These are phyloP conservation scores for Epirrita christyi DNA, from an alignment of 2,888 invertebrate genomes.

Conservation along the genomic window DNA sequence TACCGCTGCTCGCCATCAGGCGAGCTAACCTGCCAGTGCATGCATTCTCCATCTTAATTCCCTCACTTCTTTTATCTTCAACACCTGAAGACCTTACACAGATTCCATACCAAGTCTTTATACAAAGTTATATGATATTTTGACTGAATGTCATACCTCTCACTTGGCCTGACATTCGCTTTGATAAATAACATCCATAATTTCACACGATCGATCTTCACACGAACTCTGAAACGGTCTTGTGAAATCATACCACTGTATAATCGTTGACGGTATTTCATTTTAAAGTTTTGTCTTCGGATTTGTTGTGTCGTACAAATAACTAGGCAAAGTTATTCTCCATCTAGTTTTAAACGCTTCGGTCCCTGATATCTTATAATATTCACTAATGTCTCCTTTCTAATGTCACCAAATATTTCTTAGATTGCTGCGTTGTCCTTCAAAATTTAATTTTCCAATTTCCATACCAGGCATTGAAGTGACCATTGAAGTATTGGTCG, in stretches of 20 bases:
- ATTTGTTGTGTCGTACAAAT: too few relatives aligned
- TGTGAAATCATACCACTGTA: too few relatives aligned
- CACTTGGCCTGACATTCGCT: conserved; percentile 18
- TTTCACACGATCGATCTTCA: conserved; percentile 17
- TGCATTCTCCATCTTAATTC: background rate
- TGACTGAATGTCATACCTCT: conserved; percentile 21
- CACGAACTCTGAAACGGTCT: conserved; percentile 1
- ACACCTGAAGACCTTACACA: conserved; percentile 18
- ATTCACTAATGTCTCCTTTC: too few relatives aligned
- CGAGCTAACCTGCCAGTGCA: background rate
- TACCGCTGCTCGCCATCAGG: conserved; percentile 3
- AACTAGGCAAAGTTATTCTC: too few relatives aligned
- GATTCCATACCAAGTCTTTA: conserved; percentile 12
- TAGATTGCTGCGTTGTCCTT: too few relatives aligned
- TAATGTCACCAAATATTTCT: too few relatives aligned
- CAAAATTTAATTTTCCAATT: too few relatives aligned
- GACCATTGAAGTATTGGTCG: too few relatives aligned
- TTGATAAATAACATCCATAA: conserved; percentile 20
- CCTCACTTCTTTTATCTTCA: conserved; percentile 3
- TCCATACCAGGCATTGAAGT: too few relatives aligned
- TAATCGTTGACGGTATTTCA: background rate
- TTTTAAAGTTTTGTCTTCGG: background rate
- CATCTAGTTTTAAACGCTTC: background rate
- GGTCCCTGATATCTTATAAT: too few relatives aligned
- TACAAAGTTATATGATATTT: conserved; percentile 21